A percentile compares a stretch with the other conserved stretches of the same genome.
phyloP scores from a whole-genome alignment of 1,140 invertebrate species.

The Drosophila grimshawi region DNA sequence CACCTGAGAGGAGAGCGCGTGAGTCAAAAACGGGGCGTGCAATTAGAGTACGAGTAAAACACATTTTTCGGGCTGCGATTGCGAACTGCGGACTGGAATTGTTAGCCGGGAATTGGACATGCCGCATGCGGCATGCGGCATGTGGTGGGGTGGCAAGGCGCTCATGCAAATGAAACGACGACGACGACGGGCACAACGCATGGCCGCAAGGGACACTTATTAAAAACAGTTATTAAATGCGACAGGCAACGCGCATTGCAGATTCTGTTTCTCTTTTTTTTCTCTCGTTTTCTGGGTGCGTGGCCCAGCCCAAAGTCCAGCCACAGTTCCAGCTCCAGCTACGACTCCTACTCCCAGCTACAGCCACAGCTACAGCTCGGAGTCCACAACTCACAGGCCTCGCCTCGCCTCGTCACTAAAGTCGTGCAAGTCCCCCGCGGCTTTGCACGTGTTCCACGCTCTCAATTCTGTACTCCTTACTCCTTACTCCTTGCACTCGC shows the following conservation, averaged over 20 bases:
- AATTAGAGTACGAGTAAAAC: slow-evolving; percentile 67
- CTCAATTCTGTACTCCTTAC: not conserved
- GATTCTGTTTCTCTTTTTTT: slow-evolving; percentile 35
- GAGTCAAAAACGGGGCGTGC: slow-evolving; percentile 76
- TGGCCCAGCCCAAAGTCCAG: slow-evolving; percentile 53
- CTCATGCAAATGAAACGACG: slow-evolving; percentile 67
- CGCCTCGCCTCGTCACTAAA: slow-evolving; percentile 46
- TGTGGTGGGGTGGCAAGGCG: slow-evolving; percentile 11
- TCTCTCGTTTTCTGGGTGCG: slow-evolving; percentile 64
- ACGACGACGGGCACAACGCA: slow-evolving; percentile 43
- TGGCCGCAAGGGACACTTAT: slow-evolving; percentile 78
- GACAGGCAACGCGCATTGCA: slow-evolving; percentile 79
- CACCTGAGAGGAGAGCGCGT: slow-evolving; percentile 68
- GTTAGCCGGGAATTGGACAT: not conserved
- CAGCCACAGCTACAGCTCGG: slow-evolving; percentile 43
- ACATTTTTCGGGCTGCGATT: slow-evolving; percentile 41
- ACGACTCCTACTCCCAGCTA: slow-evolving; percentile 2
- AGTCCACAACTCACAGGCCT: slow-evolving; percentile 8
- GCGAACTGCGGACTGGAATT: not conserved
- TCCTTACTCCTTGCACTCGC: not conserved
- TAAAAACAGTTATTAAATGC: slow-evolving; percentile 83
- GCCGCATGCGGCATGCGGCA: not conserved
- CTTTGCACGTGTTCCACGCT: slow-evolving; percentile 82
- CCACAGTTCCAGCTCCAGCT: slow-evolving; percentile 9
- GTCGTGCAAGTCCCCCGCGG: slow-evolving; percentile 82